Conservation (phyloP, 2,797 vertebrate genomes). For the Ctenopoma kingsleyae region DNA sequence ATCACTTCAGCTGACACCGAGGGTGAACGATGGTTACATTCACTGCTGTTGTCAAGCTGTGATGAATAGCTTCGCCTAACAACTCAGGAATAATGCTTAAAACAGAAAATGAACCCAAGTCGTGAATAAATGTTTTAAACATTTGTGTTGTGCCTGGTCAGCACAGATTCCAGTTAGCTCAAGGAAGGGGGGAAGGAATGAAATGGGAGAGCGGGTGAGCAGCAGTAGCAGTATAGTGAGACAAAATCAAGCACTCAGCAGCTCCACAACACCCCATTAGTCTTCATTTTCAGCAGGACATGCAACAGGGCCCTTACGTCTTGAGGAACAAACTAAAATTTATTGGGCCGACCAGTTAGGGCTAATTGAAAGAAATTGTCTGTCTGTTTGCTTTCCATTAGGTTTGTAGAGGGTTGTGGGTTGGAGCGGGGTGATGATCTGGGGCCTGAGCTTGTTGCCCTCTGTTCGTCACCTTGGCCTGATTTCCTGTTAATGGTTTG, state of each 20-base stretch:
- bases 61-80: conserved; percentile 75
- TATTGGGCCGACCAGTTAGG: conserved; percentile 81
- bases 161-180: conserved; percentile 72
- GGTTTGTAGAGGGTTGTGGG: conserved; percentile 59
- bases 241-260: conserved; percentile 84
- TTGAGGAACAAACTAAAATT: conserved; percentile 87
- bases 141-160: conserved; percentile 77
- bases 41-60: conserved; percentile 70
- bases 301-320: conserved; percentile 83
- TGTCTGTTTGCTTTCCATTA: conserved; percentile 84
- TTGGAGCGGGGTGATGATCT: conserved; percentile 51
- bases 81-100: conserved; percentile 77
- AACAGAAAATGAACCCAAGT: conserved; percentile 74
- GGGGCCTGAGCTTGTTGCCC: conserved; percentile 64
- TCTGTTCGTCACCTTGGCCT: conserved; percentile 48
- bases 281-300: conserved; percentile 87
- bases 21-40: conserved; percentile 69
- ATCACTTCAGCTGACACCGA: conserved; percentile 38
- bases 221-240: conserved; percentile 58
- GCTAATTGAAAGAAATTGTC: conserved; percentile 91
- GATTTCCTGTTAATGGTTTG: conserved; percentile 74
- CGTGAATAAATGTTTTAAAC: conserved; percentile 82
- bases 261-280: conserved; percentile 82
- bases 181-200: conserved; percentile 36
- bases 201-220: conserved; percentile 15